Evolutionary conservation across 2,113 vertebrate genomes (phyloP).

Genomic region (Chaetura pelagica): DNA sequence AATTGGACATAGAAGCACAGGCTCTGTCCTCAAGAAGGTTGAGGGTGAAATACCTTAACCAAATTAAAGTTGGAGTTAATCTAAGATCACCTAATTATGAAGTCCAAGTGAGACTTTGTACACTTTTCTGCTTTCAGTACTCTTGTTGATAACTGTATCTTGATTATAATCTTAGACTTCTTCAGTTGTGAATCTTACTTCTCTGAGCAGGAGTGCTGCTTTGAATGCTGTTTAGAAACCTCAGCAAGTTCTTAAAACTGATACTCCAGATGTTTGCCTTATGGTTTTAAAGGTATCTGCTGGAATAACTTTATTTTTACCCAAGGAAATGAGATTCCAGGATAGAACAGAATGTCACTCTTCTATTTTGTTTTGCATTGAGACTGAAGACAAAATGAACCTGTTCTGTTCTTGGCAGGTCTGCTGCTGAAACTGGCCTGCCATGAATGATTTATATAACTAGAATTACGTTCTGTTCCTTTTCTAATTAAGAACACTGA

Average conservation of each 20-base stretch:
- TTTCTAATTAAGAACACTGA: background rate
- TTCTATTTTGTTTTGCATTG: background rate
- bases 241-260: background rate
- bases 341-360: background rate
- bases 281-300: background rate
- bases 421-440: background rate
- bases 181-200: background rate
- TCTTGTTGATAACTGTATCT: background rate
- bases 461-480: conserved; percentile 24
- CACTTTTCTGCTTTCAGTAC: background rate
- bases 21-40: background rate
- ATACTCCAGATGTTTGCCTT: background rate
- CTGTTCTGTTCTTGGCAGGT: background rate
- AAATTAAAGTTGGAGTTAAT: background rate
- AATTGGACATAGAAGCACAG: background rate
- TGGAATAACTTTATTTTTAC: conserved; percentile 22
- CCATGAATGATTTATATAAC: background rate
- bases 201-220: background rate
- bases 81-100: background rate
- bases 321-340: background rate
- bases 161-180: background rate
- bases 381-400: background rate
- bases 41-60: background rate
- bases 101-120: background rate
- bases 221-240: background rate